Conservation (phyloP, 1,140 invertebrate species). For the Penaeus indicus region DNA sequence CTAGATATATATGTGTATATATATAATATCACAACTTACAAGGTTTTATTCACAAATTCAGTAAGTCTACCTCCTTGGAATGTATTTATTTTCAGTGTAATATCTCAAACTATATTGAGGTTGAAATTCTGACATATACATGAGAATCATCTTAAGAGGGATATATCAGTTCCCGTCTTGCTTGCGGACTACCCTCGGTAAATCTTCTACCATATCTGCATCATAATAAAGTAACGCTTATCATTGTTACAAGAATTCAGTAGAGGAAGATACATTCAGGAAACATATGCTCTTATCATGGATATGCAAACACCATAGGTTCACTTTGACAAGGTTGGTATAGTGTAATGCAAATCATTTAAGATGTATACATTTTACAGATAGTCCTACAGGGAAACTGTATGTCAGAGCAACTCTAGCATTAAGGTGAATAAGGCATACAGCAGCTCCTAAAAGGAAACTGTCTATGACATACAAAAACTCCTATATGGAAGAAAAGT, state of each 20-base stretch:
- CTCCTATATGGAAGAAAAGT: slow-evolving; percentile 36
- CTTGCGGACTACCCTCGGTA: background rate
- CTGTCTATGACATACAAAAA: slow-evolving; percentile 43
- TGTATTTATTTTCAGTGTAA: slow-evolving; percentile 24
- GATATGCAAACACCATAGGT: no score
- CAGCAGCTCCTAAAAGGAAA: slow-evolving; percentile 50
- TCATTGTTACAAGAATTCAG: slow-evolving; percentile 18
- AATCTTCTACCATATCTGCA: slow-evolving; percentile 26
- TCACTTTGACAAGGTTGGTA: background rate
- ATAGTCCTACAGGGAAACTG: slow-evolving; percentile 39
- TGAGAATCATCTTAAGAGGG: slow-evolving; percentile 20
- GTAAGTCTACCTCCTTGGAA: slow-evolving; percentile 28
- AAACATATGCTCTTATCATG: no score
- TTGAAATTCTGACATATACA: slow-evolving; percentile 10
- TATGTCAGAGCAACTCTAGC: slow-evolving; percentile 54
- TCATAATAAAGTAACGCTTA: slow-evolving; percentile 26
- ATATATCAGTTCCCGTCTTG: background rate
- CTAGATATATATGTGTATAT: slow-evolving; percentile 52
- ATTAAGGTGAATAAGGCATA: slow-evolving; percentile 56
- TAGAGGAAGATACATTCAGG: slow-evolving; percentile 2
- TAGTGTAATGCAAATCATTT: slow-evolving; percentile 3
- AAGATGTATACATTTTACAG: background rate
- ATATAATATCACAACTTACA: slow-evolving; percentile 57
- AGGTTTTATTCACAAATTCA: slow-evolving; percentile 53
- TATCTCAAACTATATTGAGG: background rate